Percentiles rank a stretch among this genome's conserved stretches.
Conservation (phyloP, 2,113 vertebrate genomes). For the Asarcornis scutulata region DNA sequence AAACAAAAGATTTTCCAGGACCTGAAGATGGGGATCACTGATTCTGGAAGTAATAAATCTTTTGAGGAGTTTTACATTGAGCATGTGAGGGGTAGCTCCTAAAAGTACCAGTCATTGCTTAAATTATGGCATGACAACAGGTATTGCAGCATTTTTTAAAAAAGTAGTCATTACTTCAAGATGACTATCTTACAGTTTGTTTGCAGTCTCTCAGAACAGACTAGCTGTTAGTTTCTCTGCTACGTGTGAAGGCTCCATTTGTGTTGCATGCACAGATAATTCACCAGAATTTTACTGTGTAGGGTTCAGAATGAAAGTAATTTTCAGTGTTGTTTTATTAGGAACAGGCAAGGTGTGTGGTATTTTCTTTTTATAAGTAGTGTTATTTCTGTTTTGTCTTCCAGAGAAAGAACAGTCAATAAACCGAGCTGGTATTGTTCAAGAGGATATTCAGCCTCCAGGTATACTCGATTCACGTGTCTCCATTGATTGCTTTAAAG, state of each 20-base stretch:
- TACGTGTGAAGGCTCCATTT: neutral
- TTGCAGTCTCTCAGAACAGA: neutral
- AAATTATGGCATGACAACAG: neutral
- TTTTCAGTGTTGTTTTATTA: neutral
- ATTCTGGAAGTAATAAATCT: neutral
- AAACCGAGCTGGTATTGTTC: slow-evolving; percentile 79
- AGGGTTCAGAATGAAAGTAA: neutral
- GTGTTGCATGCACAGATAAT: neutral
- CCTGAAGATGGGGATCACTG: neutral
- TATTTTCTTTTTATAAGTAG: neutral
- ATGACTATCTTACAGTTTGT: neutral
- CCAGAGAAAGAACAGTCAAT: slow-evolving; percentile 77
- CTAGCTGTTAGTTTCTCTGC: neutral
- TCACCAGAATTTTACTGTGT: neutral
- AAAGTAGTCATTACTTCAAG: neutral
- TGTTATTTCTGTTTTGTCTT: slow-evolving; percentile 61
- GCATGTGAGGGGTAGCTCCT: neutral
- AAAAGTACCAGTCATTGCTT: neutral
- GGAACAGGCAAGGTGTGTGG: neutral
- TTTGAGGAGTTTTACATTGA: neutral
- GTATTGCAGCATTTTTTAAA: neutral
- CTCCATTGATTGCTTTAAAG: neutral
- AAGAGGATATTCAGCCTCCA: slow-evolving; percentile 82
- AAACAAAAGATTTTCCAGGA: neutral
- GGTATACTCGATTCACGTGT: slow-evolving; percentile 65